phyloP scores from a whole-genome alignment of 2,888 invertebrate genomes.

The Temnothorax unifasciatus region DNA sequence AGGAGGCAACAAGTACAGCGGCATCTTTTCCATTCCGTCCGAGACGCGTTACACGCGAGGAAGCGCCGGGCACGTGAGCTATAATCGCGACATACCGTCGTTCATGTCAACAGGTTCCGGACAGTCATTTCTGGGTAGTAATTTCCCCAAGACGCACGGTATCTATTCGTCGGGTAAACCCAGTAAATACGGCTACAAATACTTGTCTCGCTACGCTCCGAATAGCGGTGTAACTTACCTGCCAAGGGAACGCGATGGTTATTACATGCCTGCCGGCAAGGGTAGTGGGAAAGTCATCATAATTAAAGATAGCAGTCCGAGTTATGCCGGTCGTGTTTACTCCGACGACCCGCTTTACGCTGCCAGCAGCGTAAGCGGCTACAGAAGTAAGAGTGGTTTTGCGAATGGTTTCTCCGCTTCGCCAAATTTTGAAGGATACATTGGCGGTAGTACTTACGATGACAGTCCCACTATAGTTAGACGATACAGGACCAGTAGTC shows the following conservation, averaged over 20 bases:
- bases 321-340: slow-evolving; percentile 64
- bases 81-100: slow-evolving; percentile 56
- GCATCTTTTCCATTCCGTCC: slow-evolving; percentile 50
- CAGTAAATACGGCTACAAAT: slow-evolving; percentile 65
- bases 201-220: slow-evolving; percentile 60
- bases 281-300: slow-evolving; percentile 76
- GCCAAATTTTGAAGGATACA: slow-evolving; percentile 64
- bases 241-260: slow-evolving; percentile 69
- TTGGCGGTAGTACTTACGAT: slow-evolving; percentile 68
- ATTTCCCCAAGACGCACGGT: slow-evolving; percentile 60
- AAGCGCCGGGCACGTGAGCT: slow-evolving; percentile 52
- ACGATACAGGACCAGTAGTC: slow-evolving; percentile 69
- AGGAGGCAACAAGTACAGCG: slow-evolving; percentile 55
- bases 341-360: slow-evolving; percentile 64
- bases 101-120: slow-evolving; percentile 56
- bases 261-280: slow-evolving; percentile 74
- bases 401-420: slow-evolving; percentile 70
- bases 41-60: slow-evolving; percentile 68
- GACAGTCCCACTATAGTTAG: slow-evolving; percentile 67
- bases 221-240: slow-evolving; percentile 67
- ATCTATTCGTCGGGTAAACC: slow-evolving; percentile 65
- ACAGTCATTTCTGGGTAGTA: slow-evolving; percentile 6
- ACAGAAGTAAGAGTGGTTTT: slow-evolving; percentile 74
- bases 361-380: slow-evolving; percentile 62
- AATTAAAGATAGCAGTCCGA: slow-evolving; percentile 76